Percentiles rank a stretch among this genome's conserved stretches.
Conservation (phyloP, 1,140 invertebrate species). For the Zaprionus gabonicus region DNA sequence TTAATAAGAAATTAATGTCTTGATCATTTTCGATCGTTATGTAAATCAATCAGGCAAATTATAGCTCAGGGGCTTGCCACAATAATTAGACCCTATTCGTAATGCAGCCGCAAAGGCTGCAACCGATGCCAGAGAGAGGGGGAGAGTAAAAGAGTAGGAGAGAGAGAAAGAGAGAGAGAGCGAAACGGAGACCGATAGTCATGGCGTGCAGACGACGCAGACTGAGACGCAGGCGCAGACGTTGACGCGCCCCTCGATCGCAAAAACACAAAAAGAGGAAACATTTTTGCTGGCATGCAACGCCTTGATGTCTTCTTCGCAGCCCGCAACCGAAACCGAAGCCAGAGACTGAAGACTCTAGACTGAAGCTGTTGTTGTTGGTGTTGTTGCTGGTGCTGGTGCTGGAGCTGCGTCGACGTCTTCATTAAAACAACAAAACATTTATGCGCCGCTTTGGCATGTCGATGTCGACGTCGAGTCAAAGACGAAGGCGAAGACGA, state of each 20-base stretch:
- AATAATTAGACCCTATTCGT: slow-evolving; percentile 84
- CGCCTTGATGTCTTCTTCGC: slow-evolving; percentile 79
- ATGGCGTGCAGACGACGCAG: slow-evolving; percentile 63
- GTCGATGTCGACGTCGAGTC: slow-evolving; percentile 44
- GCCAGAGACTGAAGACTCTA: not conserved
- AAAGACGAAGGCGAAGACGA: slow-evolving; percentile 8
- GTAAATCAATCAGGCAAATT: slow-evolving; percentile 85
- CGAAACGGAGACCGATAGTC: slow-evolving; percentile 29
- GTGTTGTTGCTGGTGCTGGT: too few relatives aligned
- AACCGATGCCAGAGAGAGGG: slow-evolving; percentile 2
- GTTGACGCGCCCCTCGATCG: slow-evolving; percentile 72
- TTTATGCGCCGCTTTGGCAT: slow-evolving; percentile 82
- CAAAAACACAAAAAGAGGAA: slow-evolving; percentile 47
- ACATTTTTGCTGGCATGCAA: slow-evolving; percentile 78
- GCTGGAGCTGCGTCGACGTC: slow-evolving; percentile 57
- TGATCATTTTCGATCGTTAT: slow-evolving; percentile 85
- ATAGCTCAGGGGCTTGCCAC: slow-evolving; percentile 84
- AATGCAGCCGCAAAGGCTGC: slow-evolving; percentile 69
- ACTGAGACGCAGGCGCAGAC: slow-evolving; percentile 28
- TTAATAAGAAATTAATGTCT: slow-evolving; percentile 85
- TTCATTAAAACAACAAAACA: slow-evolving; percentile 84
- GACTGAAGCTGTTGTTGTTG: not conserved
- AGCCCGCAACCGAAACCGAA: slow-evolving; percentile 3
- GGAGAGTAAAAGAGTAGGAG: not conserved
- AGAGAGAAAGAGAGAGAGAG: slow-evolving; percentile 20